Evolutionary conservation across 2,888 invertebrate genomes (phyloP), one percentile per base, ranked within the genome.

Genomic region (Drepanosiphum platanoidis): DNA sequence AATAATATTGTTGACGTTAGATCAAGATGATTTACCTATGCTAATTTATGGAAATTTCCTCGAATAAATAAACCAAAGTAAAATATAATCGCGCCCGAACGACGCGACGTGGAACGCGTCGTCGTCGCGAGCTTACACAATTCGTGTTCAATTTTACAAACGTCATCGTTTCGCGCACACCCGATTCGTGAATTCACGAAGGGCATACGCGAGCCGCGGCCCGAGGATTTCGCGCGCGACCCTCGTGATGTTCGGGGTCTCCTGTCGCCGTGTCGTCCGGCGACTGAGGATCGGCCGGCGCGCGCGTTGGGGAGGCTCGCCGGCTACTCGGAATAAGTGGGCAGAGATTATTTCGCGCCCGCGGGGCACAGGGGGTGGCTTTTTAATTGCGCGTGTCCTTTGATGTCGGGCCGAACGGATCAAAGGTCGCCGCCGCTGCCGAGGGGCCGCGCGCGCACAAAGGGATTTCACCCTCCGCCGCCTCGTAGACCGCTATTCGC

Each of bases 371-470:
- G 36, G 80, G 80, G 79, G 52, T 36, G 80, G 68, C 34, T 74
- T 83, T 83, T 83, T 83, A 83, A 83, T 83, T 83, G 83, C 83
- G 66, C 34, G 42, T 22, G 27, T 5, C 74, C 74, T 83, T 83
- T 83, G 74, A 83, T 66, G 83, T 74, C 74, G 83, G 83, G 27
- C 46, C 80, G 3, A 52, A 58, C 70, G 80, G 80, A 75, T 83
- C 83, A 75, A 75, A 75, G 66, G 80, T 36, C 34, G 52, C n/a
- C 42, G 42, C 8, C 15, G 32, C 75, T 58, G 58, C 34, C 74
- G 58, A 58, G 75, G 58, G 52, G 32, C 27, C 58, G 34, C 32
- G 9, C 46, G 30, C 42, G 18, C 46, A 79, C 66, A 79, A 68
- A 79, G 79, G 66, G 79, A 15, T 68, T 79, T 66, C 13, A 18